A percentile compares a stretch with the other conserved stretches of the same genome.
These are phyloP conservation scores for Gambelia wislizenii DNA, from an alignment of 2,797 vertebrate species.

Conservation along the genomic window DNA sequence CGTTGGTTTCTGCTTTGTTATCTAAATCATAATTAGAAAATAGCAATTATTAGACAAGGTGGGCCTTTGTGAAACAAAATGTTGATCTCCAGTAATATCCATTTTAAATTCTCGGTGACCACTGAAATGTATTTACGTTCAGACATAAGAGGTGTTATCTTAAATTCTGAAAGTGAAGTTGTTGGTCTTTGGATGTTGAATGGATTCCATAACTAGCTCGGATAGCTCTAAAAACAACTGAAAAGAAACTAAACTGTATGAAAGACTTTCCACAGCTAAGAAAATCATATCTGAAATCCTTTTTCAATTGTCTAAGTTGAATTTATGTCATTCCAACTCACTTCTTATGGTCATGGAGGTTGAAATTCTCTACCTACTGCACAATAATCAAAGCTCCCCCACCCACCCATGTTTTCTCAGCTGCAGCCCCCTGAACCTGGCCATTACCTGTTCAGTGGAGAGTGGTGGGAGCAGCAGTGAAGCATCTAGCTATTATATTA, in stretches of 20 bases:
- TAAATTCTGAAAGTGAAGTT: neutral
- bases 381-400: too few species aligned
- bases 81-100: neutral
- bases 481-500: too few species aligned
- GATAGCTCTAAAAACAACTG: neutral
- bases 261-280: too few species aligned
- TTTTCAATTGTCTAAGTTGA: too few species aligned
- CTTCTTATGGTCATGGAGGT: too few species aligned
- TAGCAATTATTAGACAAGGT: constrained; percentile 11
- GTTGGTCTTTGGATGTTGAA: neutral
- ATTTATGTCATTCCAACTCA: too few species aligned
- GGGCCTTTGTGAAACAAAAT: constrained; percentile 4
- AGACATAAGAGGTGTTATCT: neutral
- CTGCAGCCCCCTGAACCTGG: too few species aligned
- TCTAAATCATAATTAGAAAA: constrained; percentile 27
- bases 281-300: too few species aligned
- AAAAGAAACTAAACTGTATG: neutral
- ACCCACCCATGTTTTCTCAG: too few species aligned
- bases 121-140: neutral
- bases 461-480: too few species aligned
- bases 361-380: too few species aligned
- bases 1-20: constrained; percentile 17
- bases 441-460: too few species aligned
- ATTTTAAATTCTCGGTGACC: neutral
- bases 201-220: neutral